Conservation (phyloP, 2,113 vertebrate species). For the Hypomesus transpacificus region DNA sequence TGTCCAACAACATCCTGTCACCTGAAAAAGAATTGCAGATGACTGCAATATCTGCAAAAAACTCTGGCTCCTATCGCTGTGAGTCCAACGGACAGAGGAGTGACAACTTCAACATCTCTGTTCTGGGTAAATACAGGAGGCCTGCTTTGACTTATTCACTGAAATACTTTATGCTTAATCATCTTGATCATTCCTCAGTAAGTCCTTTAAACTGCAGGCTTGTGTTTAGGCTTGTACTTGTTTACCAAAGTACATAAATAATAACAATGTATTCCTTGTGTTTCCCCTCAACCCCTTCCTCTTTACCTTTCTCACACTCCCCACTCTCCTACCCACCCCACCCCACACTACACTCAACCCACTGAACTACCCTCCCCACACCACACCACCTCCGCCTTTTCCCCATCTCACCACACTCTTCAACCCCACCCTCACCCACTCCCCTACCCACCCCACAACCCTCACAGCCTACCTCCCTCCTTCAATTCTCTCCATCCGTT, state of each 20-base stretch:
- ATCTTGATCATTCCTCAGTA: too few species aligned
- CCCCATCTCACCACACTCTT: too few species aligned
- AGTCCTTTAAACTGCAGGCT: too few species aligned
- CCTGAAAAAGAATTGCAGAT: accelerated
- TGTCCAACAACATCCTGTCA: accelerated
- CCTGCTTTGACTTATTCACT: too few species aligned
- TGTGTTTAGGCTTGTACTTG: too few species aligned
- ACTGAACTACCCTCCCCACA: too few species aligned
- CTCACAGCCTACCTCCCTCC: conserved; percentile 3
- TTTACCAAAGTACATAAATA: background rate
- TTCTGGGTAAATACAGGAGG: conserved; percentile 15
- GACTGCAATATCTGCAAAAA: accelerated
- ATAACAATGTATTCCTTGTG: background rate
- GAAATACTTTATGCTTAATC: too few species aligned
- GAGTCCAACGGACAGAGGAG: background rate
- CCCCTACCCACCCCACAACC: too few species aligned
- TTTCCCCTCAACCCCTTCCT: background rate
- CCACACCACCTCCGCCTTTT: background rate
- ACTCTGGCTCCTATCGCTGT: conserved; percentile 12
- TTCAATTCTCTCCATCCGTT: conserved; percentile 28
- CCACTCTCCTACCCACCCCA: background rate
- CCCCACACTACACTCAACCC: background rate
- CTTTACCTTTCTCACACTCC: background rate
- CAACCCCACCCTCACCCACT: too few species aligned
- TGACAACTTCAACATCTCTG: accelerated